Conservation (phyloP, 2,888 invertebrate genomes). For the Cataglyphis rosenhaueri region DNA sequence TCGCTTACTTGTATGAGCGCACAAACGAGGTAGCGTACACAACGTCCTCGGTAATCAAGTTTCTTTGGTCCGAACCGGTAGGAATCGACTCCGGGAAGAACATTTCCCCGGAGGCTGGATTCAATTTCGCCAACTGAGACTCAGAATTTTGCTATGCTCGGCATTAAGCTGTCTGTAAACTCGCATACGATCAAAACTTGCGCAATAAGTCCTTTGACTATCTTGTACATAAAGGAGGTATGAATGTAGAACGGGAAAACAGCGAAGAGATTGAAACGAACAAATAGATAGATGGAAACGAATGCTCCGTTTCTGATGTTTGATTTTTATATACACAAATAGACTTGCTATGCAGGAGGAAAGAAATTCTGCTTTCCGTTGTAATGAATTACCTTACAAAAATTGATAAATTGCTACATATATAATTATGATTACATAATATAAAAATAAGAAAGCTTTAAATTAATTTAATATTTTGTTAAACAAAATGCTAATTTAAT, state of each 20-base stretch:
- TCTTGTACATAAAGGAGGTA: constrained; percentile 52
- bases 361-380: not conserved
- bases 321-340: constrained; percentile 8
- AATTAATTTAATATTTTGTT: not conserved
- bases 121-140: constrained; percentile 81
- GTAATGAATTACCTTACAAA: not conserved
- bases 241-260: constrained; percentile 3
- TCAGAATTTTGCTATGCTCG: constrained; percentile 76
- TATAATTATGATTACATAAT: not conserved
- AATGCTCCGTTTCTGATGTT: not conserved
- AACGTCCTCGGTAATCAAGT: constrained; percentile 72
- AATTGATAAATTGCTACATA: not conserved
- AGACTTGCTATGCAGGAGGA: not conserved
- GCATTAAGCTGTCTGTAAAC: constrained; percentile 72
- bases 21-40: constrained; percentile 11
- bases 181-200: constrained; percentile 73
- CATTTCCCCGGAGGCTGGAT: constrained; percentile 81
- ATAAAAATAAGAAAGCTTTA: not conserved
- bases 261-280: constrained; percentile 25
- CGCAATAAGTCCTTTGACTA: constrained; percentile 77
- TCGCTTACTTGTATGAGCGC: not conserved
- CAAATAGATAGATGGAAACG: constrained; percentile 26
- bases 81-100: constrained; percentile 71
- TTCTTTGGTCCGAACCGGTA: constrained; percentile 58
- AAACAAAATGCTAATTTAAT: not conserved